These are phyloP conservation scores for Diaperis boleti DNA, from an alignment of 2,888 invertebrate species.

Conservation along the genomic window DNA sequence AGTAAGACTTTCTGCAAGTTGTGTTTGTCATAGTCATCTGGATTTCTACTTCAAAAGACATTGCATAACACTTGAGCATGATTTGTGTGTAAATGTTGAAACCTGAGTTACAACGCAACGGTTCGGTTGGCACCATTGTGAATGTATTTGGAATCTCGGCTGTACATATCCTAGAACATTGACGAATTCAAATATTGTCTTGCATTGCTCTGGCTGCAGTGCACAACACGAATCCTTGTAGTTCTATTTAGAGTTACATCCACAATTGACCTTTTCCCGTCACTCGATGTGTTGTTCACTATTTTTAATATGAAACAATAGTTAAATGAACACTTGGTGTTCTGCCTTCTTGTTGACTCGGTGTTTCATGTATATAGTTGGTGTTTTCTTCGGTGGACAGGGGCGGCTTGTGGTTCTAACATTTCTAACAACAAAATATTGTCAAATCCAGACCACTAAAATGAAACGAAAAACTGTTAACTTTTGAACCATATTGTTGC, in stretches of 20 bases:
- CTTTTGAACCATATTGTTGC: too few species aligned
- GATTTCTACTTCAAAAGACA: constrained; percentile 14
- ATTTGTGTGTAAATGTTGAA: constrained; percentile 53
- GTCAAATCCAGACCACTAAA: too few species aligned
- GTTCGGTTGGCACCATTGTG: constrained; percentile 50
- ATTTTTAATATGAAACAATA: not conserved
- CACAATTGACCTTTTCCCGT: constrained; percentile 31
- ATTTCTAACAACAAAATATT: too few species aligned
- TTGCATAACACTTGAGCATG: constrained; percentile 51
- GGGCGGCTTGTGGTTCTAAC: too few species aligned
- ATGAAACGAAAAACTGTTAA: too few species aligned
- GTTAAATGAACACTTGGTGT: not conserved
- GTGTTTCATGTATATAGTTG: constrained; percentile 10
- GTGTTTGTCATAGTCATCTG: constrained; percentile 14
- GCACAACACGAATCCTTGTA: constrained; percentile 50
- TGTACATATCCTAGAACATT: constrained; percentile 34
- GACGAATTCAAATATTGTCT: constrained; percentile 43
- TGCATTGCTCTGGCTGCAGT: constrained; percentile 56
- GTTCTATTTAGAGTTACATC: constrained; percentile 32
- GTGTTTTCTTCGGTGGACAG: too few species aligned
- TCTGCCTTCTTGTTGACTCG: not conserved
- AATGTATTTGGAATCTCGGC: constrained; percentile 48
- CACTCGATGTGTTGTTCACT: constrained; percentile 26
- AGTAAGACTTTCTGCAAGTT: constrained; percentile 28
- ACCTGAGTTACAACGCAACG: constrained; percentile 39